phyloP scores from a whole-genome alignment of 2,113 vertebrate species.

The Melierax canorus region DNA sequence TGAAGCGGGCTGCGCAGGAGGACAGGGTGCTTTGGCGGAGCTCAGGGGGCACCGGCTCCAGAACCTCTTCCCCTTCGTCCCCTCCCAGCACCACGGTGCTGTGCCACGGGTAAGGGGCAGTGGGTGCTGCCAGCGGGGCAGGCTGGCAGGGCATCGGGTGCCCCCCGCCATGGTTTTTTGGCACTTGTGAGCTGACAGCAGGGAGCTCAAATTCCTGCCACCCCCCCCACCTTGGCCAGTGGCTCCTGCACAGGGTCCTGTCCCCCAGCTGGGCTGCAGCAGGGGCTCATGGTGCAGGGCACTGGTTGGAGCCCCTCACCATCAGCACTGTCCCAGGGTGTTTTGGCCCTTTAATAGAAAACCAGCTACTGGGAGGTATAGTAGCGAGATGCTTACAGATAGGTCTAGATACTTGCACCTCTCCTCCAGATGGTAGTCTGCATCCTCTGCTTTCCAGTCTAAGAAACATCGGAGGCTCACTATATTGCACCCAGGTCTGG shows the following conservation, averaged over 20 bases:
- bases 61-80: neutral
- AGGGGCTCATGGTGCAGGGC: accelerated
- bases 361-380: neutral
- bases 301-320: neutral
- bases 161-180: neutral
- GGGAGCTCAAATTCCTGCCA: neutral
- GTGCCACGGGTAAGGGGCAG: accelerated
- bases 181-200: neutral
- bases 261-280: accelerated
- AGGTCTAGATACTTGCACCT: neutral
- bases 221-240: neutral
- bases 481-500: accelerated
- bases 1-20: neutral
- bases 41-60: neutral
- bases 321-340: neutral
- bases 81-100: neutral
- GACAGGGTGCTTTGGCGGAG: neutral
- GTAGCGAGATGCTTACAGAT: neutral
- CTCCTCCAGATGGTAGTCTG: neutral
- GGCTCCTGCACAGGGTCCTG: neutral
- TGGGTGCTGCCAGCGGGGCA: accelerated
- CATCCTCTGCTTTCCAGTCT: neutral
- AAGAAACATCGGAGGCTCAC: neutral
- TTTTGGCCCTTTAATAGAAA: neutral
- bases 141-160: neutral